These are phyloP conservation scores for Lithophane ornitopus DNA, from an alignment of 2,888 invertebrate species.

Conservation along the genomic window DNA sequence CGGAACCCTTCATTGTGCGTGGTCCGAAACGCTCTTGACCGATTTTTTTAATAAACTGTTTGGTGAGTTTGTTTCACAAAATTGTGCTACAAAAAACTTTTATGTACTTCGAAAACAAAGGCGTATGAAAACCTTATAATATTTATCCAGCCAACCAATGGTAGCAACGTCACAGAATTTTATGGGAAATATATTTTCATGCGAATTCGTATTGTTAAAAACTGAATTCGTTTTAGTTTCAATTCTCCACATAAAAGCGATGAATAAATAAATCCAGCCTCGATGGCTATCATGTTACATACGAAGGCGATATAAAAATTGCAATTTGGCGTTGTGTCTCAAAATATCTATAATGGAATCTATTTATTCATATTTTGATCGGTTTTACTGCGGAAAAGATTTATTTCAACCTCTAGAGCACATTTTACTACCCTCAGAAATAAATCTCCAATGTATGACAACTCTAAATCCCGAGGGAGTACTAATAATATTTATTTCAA, in stretches of 20 bases:
- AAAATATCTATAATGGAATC: slow-evolving; percentile 1
- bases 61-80: background rate
- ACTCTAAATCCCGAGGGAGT: slow-evolving; percentile 27
- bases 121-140: background rate
- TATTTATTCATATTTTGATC: background rate
- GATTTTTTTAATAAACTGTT: background rate
- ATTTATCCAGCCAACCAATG: slow-evolving; percentile 2
- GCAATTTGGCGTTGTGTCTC: background rate
- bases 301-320: slow-evolving; percentile 7
- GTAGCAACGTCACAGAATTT: slow-evolving; percentile 13
- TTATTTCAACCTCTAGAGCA: slow-evolving; percentile 3
- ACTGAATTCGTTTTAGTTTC: slow-evolving; percentile 44
- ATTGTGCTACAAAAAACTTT: background rate
- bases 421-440: slow-evolving; percentile 27
- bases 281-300: background rate
- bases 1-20: too few species aligned
- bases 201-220: slow-evolving; percentile 33
- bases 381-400: background rate
- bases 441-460: slow-evolving; percentile 40
- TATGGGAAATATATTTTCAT: slow-evolving; percentile 33
- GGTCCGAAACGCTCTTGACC: too few species aligned
- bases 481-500: slow-evolving; percentile 56
- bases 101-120: slow-evolving; percentile 1
- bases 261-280: slow-evolving; percentile 40
- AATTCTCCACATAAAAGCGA: slow-evolving; percentile 31